Conservation (phyloP, 2,888 invertebrate species). For the Cancer borealis region DNA sequence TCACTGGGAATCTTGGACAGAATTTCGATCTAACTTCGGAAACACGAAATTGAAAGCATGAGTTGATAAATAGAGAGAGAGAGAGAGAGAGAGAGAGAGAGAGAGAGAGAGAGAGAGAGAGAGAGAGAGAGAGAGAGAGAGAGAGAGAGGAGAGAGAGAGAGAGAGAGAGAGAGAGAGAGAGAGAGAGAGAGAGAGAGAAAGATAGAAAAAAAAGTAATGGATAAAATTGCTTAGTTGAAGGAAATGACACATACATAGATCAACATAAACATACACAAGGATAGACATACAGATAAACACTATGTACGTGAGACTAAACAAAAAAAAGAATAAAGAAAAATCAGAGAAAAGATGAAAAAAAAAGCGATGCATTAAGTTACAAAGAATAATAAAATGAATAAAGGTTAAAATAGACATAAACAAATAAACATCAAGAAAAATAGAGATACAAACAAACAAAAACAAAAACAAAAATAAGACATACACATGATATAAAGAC, state of each 20-base stretch:
- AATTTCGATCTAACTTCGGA: background rate
- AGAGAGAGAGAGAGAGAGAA: too few relatives aligned
- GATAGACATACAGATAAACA: too few relatives aligned
- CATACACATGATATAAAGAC: background rate
- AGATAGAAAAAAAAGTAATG: too few relatives aligned
- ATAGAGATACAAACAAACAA: background rate
- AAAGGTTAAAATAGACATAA: background rate
- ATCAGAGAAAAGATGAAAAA: background rate
- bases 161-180: too few relatives aligned
- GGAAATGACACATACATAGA: too few relatives aligned
- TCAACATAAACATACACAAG: too few relatives aligned
- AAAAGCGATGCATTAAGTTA: background rate
- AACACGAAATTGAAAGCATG: background rate
- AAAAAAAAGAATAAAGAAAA: background rate
- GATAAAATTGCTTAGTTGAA: too few relatives aligned
- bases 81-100: background rate
- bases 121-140: too few relatives aligned
- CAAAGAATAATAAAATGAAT: background rate
- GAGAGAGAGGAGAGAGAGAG: too few relatives aligned
- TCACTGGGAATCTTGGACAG: background rate
- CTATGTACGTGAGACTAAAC: background rate
- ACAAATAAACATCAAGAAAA: background rate
- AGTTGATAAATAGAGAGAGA: background rate
- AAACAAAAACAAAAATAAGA: background rate
- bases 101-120: too few relatives aligned